phyloP scores from a whole-genome alignment of 2,113 vertebrate genomes.

The Vulpes ferrilata region DNA sequence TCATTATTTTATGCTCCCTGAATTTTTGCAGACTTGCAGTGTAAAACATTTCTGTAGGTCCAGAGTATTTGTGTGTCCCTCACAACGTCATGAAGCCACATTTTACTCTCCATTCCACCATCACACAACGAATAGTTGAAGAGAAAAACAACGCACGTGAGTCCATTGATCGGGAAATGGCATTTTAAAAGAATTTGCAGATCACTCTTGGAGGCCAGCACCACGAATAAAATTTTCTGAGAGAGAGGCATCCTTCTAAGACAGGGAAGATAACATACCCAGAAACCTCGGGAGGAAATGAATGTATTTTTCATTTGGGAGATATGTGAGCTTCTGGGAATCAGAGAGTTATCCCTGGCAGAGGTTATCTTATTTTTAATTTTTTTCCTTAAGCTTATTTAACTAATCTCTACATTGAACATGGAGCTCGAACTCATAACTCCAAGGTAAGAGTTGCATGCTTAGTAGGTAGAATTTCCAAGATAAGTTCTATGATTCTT shows the following conservation, averaged over 20 bases:
- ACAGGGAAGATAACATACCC: not conserved
- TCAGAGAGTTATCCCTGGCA: no score
- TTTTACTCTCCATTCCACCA: not conserved
- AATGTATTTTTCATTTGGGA: not conserved
- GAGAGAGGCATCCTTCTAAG: not conserved
- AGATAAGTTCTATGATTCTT: not conserved
- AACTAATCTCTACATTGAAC: not conserved
- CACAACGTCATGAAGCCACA: not conserved
- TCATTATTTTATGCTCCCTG: not conserved
- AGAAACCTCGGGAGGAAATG: not conserved
- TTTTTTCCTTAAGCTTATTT: not conserved
- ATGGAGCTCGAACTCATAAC: not conserved
- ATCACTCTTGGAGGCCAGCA: rapidly evolving
- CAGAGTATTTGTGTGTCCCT: not conserved
- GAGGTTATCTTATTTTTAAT: no score
- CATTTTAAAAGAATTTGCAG: not conserved
- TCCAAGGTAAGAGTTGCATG: not conserved
- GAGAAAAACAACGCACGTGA: not conserved
- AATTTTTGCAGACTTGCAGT: not conserved
- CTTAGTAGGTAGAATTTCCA: not conserved
- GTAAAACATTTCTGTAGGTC: no score
- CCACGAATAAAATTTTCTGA: not conserved
- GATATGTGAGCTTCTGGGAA: rapidly evolving
- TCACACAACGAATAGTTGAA: not conserved
- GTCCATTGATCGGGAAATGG: not conserved